phyloP scores from a whole-genome alignment of 2,888 invertebrate genomes.

The Anaspis maculata region DNA sequence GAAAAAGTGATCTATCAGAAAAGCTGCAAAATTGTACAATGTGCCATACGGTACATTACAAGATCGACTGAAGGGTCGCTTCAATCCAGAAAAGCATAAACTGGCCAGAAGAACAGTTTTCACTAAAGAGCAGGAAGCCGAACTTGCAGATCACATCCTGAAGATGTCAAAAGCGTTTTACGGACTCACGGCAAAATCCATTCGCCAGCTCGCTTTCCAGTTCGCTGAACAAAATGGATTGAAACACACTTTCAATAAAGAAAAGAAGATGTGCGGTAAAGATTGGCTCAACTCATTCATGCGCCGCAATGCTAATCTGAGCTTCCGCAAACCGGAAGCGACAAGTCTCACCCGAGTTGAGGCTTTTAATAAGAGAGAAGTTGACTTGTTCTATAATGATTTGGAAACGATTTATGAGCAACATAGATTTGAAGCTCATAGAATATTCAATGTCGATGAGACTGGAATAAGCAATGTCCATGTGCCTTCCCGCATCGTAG shows the following conservation, averaged over 20 bases:
- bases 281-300: background rate
- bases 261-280: too few relatives aligned
- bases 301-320: background rate
- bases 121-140: background rate
- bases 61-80: too few relatives aligned
- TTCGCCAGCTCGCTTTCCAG: background rate
- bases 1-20: too few relatives aligned
- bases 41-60: too few relatives aligned
- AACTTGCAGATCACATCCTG: background rate
- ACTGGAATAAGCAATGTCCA: background rate
- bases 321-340: background rate
- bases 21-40: too few relatives aligned
- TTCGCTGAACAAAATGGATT: background rate
- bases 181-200: background rate
- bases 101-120: background rate
- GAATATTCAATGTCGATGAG: background rate
- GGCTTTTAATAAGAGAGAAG: background rate
- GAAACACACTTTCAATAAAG: too few relatives aligned
- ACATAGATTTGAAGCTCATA: background rate
- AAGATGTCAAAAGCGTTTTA: background rate
- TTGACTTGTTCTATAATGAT: too few relatives aligned
- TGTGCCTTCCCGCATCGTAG: background rate
- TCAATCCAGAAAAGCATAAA: too few relatives aligned
- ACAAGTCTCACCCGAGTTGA: background rate
- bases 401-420: too few relatives aligned